phyloP scores from a whole-genome alignment of 2,797 vertebrate genomes.

The Gadopsis bispinosus region DNA sequence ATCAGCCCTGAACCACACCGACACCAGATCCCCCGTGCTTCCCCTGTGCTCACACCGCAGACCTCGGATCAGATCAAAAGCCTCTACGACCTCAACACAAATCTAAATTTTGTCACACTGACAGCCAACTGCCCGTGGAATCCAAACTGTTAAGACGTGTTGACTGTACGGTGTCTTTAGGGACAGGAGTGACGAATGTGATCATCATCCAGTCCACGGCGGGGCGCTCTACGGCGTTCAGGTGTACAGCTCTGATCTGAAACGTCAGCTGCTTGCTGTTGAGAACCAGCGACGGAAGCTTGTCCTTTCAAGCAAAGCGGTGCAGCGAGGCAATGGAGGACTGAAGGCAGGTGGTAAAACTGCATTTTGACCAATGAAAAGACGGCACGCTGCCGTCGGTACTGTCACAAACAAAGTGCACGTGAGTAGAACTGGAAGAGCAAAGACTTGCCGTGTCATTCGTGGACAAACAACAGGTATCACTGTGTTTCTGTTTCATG shows the following conservation, averaged over 20 bases:
- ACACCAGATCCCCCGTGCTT: background rate
- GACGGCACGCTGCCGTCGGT: conserved; percentile 12
- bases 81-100: background rate
- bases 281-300: conserved; percentile 1
- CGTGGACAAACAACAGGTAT: background rate
- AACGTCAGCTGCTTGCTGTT: background rate
- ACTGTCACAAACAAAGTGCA: conserved; percentile 25
- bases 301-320: conserved; percentile 28
- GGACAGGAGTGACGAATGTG: background rate
- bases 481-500: conserved; percentile 9
- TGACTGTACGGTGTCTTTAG: background rate
- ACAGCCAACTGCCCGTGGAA: background rate
- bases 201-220: background rate
- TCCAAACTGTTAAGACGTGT: background rate
- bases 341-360: conserved; percentile 55
- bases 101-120: background rate
- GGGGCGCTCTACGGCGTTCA: background rate
- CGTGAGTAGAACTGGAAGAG: conserved; percentile 21
- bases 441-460: conserved; percentile 13
- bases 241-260: conserved; percentile 15
- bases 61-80: conserved; percentile 38
- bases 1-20: conserved; percentile 16
- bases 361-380: conserved; percentile 32
- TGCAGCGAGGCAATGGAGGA: conserved; percentile 58
- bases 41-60: conserved; percentile 11